phyloP scores from a whole-genome alignment of 2,888 invertebrate genomes.

The Apamea monoglypha region DNA sequence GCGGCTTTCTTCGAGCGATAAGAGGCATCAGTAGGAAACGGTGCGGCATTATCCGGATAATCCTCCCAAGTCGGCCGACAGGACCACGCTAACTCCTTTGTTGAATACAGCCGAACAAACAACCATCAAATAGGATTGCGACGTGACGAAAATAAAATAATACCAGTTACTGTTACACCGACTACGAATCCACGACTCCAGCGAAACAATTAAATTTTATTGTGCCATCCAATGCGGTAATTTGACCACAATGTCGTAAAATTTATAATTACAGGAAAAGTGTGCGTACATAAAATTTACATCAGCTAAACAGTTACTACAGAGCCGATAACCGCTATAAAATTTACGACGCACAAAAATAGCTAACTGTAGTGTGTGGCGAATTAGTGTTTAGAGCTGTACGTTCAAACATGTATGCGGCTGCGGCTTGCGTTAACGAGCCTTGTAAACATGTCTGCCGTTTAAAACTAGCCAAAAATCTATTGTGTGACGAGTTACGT shows the following conservation, averaged over 20 bases:
- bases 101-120: conserved; percentile 71
- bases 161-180: conserved; percentile 31
- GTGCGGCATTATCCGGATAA: conserved; percentile 83
- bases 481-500: conserved; percentile 71
- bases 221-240: conserved; percentile 41
- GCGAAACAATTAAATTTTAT: conserved; percentile 49
- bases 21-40: conserved; percentile 77
- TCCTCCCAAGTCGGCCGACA: conserved; percentile 79
- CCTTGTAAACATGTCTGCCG: conserved; percentile 64
- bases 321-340: conserved; percentile 59
- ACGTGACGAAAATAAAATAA: conserved; percentile 58
- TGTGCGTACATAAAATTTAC: conserved; percentile 60
- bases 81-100: conserved; percentile 74
- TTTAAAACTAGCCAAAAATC: conserved; percentile 64
- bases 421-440: conserved; percentile 48
- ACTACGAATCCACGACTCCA: conserved; percentile 37
- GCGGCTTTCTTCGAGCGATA: conserved; percentile 72
- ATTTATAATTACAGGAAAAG: conserved; percentile 58
- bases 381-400: conserved; percentile 62
- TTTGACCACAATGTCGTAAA: conserved; percentile 57
- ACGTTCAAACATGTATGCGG: conserved; percentile 48
- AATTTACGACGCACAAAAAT: conserved; percentile 67
- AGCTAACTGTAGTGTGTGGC: conserved; percentile 56
- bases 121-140: conserved; percentile 71
- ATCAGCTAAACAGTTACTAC: conserved; percentile 60